phyloP scores from a whole-genome alignment of 1,140 invertebrate genomes.

The Eurosta solidaginis region DNA sequence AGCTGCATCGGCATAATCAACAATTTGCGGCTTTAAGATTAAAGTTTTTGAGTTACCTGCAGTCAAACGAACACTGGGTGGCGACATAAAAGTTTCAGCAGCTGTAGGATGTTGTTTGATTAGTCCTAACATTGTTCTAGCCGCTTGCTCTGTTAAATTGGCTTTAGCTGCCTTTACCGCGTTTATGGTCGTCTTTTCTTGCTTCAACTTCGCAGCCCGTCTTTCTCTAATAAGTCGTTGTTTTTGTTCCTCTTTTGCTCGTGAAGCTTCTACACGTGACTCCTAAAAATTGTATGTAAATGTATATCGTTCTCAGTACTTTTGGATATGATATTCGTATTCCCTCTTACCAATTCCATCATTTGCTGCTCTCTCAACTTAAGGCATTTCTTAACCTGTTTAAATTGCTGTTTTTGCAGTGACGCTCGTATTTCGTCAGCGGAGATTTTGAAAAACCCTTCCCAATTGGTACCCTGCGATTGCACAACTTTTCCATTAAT shows the following conservation, averaged over 20 bases:
- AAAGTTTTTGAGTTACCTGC: background rate
- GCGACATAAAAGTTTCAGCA: background rate
- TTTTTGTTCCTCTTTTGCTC: background rate
- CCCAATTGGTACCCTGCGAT: background rate
- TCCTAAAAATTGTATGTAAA: background rate
- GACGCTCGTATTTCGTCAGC: background rate
- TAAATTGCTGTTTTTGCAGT: background rate
- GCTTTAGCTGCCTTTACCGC: background rate
- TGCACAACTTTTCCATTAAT: background rate
- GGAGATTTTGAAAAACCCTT: background rate
- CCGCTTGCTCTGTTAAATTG: background rate
- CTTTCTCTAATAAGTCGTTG: background rate
- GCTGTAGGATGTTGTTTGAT: background rate
- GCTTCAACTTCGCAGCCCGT: background rate
- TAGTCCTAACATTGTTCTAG: background rate
- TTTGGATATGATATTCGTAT: background rate
- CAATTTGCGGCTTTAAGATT: background rate
- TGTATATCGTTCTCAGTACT: too few relatives aligned
- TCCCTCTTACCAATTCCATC: background rate
- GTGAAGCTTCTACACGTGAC: too few relatives aligned
- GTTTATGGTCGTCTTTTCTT: background rate
- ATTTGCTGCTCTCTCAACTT: slow-evolving; percentile 8
- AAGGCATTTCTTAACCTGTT: background rate
- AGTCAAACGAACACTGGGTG: background rate
- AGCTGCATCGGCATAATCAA: background rate